phyloP scores from a whole-genome alignment of 2,113 vertebrate species.

The Recurvirostra avosetta region DNA sequence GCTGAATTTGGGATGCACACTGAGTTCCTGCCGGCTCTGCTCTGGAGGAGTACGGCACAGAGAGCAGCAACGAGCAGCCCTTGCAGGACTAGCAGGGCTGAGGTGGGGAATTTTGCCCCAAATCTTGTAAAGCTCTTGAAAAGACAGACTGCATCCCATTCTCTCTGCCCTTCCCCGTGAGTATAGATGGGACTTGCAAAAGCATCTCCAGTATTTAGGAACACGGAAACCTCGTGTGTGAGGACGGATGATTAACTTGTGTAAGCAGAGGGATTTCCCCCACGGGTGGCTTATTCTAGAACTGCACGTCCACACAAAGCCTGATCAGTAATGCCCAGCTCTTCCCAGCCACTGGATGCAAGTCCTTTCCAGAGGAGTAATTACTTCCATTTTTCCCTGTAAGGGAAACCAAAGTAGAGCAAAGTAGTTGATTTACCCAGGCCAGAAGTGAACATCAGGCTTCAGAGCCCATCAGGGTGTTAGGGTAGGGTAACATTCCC shows the following conservation, averaged over 20 bases:
- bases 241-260: background rate
- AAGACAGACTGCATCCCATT: background rate
- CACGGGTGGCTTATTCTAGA: background rate
- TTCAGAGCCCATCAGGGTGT: background rate
- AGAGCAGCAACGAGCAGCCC: background rate
- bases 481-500: background rate
- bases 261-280: background rate
- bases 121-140: background rate
- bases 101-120: background rate
- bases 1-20: background rate
- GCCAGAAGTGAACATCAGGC: background rate
- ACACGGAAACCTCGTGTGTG: rapidly evolving
- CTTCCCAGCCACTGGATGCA: background rate
- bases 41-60: background rate
- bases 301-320: rapidly evolving
- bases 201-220: background rate
- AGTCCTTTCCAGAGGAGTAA: background rate
- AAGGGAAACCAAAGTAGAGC: background rate
- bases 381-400: background rate
- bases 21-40: background rate
- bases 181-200: background rate
- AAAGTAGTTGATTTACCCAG: background rate
- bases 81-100: background rate
- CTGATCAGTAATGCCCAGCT: background rate
- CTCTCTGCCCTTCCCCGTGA: background rate